Percentiles rank a stretch among this genome's conserved stretches.
Conservation (phyloP, 2,888 invertebrate genomes). For the Meghimatium bilineatum region DNA sequence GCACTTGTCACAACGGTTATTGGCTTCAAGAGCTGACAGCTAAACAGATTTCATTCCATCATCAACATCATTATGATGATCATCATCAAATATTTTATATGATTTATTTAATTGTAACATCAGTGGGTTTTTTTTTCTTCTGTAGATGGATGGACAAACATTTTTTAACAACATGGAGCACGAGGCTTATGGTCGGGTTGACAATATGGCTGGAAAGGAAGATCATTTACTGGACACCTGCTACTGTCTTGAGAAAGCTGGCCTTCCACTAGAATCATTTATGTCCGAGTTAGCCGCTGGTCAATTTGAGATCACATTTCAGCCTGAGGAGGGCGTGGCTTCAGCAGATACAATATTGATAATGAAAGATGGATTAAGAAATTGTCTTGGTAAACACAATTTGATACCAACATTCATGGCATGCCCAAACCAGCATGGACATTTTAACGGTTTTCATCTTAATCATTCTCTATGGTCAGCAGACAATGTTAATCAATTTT, state of each 20-base stretch:
- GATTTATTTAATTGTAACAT: too few relatives aligned
- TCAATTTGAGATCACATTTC: constrained; percentile 47
- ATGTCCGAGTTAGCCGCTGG: constrained; percentile 42
- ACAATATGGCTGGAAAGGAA: constrained; percentile 40
- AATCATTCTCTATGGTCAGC: constrained; percentile 42
- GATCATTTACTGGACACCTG: constrained; percentile 31
- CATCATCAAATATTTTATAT: too few relatives aligned
- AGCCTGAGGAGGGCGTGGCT: constrained; percentile 44
- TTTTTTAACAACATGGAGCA: constrained; percentile 29
- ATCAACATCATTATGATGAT: too few relatives aligned
- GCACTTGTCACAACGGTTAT: too few relatives aligned
- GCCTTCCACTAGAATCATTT: constrained; percentile 42
- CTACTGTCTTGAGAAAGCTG: constrained; percentile 27
- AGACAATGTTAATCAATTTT: constrained; percentile 35
- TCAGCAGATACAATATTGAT: constrained; percentile 44
- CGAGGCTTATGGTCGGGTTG: constrained; percentile 33
- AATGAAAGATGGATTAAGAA: constrained; percentile 40
- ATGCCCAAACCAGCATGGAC: constrained; percentile 14
- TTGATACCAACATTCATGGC: constrained; percentile 48
- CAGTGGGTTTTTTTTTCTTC: background rate
- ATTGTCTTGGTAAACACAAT: constrained; percentile 12
- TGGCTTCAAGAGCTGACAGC: too few relatives aligned
- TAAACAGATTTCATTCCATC: too few relatives aligned
- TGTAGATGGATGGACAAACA: constrained; percentile 28
- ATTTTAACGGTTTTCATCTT: constrained; percentile 45